phyloP scores from a whole-genome alignment of 2,797 vertebrate species.

The Coregonus sp. region DNA sequence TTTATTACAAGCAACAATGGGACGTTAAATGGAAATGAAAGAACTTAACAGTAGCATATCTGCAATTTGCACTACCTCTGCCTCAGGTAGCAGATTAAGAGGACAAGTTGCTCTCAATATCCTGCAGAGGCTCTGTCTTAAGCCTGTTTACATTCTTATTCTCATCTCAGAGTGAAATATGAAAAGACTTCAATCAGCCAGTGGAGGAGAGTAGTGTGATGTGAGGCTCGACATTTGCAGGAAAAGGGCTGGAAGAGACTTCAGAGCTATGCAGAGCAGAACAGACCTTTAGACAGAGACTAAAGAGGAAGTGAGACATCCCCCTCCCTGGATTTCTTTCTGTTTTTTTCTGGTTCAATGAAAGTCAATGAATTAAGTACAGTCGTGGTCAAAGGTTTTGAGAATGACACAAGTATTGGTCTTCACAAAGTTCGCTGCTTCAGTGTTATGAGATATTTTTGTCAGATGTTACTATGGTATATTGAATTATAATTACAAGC shows the following conservation, averaged over 20 bases:
- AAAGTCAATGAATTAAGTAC: too few relatives aligned
- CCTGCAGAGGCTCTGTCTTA: slow-evolving; percentile 11
- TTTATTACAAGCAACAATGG: slow-evolving; percentile 30
- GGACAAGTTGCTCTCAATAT: slow-evolving; percentile 43
- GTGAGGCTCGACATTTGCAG: slow-evolving; percentile 23
- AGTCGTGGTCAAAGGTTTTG: too few relatives aligned
- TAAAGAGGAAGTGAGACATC: too few relatives aligned
- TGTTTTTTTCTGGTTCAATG: too few relatives aligned
- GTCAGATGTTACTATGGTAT: too few relatives aligned
- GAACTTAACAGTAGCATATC: slow-evolving; percentile 23
- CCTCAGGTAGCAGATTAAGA: slow-evolving; percentile 44
- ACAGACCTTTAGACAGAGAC: slow-evolving; percentile 23
- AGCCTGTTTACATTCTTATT: slow-evolving; percentile 4
- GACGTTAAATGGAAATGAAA: slow-evolving; percentile 33
- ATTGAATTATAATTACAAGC: too few relatives aligned
- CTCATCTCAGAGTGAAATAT: slow-evolving; percentile 15
- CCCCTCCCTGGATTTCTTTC: too few relatives aligned
- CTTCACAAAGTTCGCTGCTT: too few relatives aligned
- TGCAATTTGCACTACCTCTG: slow-evolving; percentile 30
- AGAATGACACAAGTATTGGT: too few relatives aligned
- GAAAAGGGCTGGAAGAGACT: slow-evolving; percentile 32
- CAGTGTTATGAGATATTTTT: too few relatives aligned
- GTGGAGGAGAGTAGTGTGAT: neutral
- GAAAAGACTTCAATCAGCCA: slow-evolving; percentile 11
- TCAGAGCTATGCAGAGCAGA: slow-evolving; percentile 17